Percentiles rank a stretch among this genome's conserved stretches.
Evolutionary conservation across 2,888 invertebrate species (phyloP).

Genomic region (Hedychridium roseum): DNA sequence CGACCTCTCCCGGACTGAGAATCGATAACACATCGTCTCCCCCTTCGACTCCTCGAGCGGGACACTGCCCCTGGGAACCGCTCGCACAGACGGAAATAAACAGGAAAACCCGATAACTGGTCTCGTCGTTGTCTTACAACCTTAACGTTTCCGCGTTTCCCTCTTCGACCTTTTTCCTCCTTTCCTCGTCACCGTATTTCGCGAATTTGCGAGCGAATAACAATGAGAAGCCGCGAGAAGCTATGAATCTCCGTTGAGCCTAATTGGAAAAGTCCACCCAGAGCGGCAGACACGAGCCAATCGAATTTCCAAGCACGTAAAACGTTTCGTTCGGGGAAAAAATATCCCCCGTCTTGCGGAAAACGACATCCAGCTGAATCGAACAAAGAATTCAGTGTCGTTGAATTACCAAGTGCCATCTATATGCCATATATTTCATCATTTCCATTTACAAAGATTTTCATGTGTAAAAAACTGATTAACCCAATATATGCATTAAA

Average conservation of each 20-base stretch:
- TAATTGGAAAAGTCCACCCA: slow-evolving; percentile 50
- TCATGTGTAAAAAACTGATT: too few species aligned
- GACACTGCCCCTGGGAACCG: not conserved
- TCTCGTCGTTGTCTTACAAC: too few species aligned
- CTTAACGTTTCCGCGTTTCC: too few species aligned
- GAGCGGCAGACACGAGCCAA: slow-evolving; percentile 18
- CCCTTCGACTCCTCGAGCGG: slow-evolving; percentile 7
- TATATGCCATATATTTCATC: too few species aligned
- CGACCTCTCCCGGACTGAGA: slow-evolving; percentile 13
- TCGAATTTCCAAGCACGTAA: slow-evolving; percentile 43
- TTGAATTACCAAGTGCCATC: too few species aligned
- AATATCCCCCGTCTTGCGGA: slow-evolving; percentile 38
- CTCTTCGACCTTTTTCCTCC: too few species aligned
- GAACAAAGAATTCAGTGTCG: too few species aligned
- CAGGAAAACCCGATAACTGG: too few species aligned
- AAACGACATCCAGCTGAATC: too few species aligned
- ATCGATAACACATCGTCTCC: slow-evolving; percentile 23
- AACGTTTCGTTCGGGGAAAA: slow-evolving; percentile 42
- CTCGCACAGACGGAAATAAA: not conserved
- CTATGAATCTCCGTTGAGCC: slow-evolving; percentile 45
- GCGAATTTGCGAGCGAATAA: slow-evolving; percentile 5
- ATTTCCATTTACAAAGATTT: too few species aligned
- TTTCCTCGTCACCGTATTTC: too few species aligned
- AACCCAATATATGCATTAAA: too few species aligned
- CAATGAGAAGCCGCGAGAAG: slow-evolving; percentile 11